phyloP scores from a whole-genome alignment of 2,113 vertebrate genomes.

The Morphnarchus princeps region DNA sequence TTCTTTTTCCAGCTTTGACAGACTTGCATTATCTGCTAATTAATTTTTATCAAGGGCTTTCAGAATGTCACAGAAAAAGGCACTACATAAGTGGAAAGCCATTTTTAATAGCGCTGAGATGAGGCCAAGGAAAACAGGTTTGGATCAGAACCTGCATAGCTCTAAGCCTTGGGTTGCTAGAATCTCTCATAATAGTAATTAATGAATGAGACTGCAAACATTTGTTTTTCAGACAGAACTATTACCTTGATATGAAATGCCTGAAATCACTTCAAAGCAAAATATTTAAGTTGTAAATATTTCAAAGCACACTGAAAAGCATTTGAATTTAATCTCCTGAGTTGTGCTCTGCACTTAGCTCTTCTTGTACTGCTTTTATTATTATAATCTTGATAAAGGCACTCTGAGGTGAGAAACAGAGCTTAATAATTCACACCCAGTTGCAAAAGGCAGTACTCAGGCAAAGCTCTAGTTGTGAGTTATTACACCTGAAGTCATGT shows the following conservation, averaged over 20 bases:
- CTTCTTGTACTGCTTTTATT: not conserved
- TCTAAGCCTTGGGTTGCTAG: not conserved
- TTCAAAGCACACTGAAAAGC: not conserved
- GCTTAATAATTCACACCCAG: not conserved
- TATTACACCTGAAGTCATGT: not conserved
- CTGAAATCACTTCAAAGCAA: conserved; percentile 2
- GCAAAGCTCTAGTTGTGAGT: not conserved
- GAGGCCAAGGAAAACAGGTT: conserved; percentile 8
- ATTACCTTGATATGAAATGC: not conserved
- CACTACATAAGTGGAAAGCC: not conserved
- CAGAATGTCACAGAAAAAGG: not conserved
- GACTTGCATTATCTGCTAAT: not conserved
- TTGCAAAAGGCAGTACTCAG: not conserved
- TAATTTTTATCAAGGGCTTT: not conserved
- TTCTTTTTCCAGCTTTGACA: not conserved
- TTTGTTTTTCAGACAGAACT: conserved; percentile 19
- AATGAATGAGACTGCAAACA: conserved; percentile 4
- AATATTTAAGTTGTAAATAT: conserved; percentile 26
- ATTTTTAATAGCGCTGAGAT: not conserved
- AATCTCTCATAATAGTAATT: not conserved
- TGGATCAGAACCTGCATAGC: not conserved
- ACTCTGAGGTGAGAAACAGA: not conserved
- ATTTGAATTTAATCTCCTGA: not conserved
- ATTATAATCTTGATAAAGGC: not conserved
- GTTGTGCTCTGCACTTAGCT: not conserved